Evolutionary conservation across 2,888 invertebrate genomes (phyloP).

Genomic region (Ellobium chinense): DNA sequence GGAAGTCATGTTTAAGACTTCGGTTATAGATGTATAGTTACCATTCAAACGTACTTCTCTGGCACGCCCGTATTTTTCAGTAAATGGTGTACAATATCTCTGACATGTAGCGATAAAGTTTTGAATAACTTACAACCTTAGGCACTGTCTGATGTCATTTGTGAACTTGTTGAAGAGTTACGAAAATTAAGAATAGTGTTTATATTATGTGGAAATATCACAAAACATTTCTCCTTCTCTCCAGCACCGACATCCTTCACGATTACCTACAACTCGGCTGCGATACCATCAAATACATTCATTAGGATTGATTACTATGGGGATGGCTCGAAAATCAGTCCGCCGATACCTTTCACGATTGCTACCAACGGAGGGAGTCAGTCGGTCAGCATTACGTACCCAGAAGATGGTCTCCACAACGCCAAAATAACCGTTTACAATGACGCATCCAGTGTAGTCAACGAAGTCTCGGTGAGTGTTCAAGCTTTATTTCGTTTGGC

Average conservation of each 20-base stretch:
- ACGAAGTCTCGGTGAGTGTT: slow-evolving; percentile 9
- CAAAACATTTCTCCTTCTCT: neutral
- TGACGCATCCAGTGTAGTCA: neutral
- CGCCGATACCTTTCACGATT: neutral
- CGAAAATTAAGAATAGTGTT: too few species aligned
- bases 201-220: too few species aligned
- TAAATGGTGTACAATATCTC: too few species aligned
- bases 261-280: neutral
- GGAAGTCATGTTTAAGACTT: too few species aligned
- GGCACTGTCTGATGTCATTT: too few species aligned
- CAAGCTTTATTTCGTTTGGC: too few species aligned
- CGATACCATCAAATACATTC: neutral
- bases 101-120: too few species aligned
- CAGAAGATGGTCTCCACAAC: neutral
- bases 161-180: too few species aligned
- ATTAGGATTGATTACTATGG: slow-evolving; percentile 8
- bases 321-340: neutral
- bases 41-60: too few species aligned
- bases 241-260: slow-evolving; percentile 12
- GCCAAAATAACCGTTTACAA: neutral
- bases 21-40: too few species aligned
- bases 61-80: too few species aligned
- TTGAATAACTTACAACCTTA: too few species aligned
- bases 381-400: neutral
- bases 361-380: neutral